phyloP scores from a whole-genome alignment of 2,113 vertebrate genomes.

The Anolis carolinensis region DNA sequence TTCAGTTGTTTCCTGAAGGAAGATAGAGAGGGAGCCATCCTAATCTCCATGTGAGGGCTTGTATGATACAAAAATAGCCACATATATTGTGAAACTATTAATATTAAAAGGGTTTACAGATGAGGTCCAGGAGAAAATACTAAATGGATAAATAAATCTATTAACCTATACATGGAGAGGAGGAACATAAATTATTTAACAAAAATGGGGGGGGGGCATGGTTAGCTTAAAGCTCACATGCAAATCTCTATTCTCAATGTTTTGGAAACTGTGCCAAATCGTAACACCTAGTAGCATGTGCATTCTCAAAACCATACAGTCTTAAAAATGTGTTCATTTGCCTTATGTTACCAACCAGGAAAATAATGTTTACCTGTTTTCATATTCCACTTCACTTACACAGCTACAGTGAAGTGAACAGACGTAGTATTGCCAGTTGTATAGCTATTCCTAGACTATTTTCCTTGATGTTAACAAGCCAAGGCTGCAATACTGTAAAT shows the following conservation, averaged over 20 bases:
- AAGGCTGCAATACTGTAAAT: background rate
- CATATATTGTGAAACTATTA: background rate
- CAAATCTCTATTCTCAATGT: background rate
- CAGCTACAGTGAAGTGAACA: background rate
- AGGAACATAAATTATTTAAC: conserved; percentile 11
- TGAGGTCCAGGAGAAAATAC: conserved; percentile 44
- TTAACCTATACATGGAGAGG: background rate
- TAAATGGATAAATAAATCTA: background rate
- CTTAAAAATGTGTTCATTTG: background rate
- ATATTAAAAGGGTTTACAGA: conserved; percentile 38
- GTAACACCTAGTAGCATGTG: background rate
- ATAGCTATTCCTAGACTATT: background rate
- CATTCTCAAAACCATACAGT: background rate
- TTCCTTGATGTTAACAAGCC: background rate
- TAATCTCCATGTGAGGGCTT: too few species aligned
- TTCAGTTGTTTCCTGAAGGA: too few species aligned
- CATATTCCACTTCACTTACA: background rate
- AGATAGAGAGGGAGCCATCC: too few species aligned
- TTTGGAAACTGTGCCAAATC: background rate
- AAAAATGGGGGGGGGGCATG: background rate
- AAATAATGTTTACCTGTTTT: background rate
- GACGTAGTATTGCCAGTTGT: background rate
- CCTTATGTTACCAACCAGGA: background rate
- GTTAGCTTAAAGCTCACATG: background rate
- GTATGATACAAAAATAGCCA: background rate